Evolutionary conservation across 2,888 invertebrate species (phyloP), one percentile per base, ranked within the genome.

Genomic region (Itoplectis maculator): DNA sequence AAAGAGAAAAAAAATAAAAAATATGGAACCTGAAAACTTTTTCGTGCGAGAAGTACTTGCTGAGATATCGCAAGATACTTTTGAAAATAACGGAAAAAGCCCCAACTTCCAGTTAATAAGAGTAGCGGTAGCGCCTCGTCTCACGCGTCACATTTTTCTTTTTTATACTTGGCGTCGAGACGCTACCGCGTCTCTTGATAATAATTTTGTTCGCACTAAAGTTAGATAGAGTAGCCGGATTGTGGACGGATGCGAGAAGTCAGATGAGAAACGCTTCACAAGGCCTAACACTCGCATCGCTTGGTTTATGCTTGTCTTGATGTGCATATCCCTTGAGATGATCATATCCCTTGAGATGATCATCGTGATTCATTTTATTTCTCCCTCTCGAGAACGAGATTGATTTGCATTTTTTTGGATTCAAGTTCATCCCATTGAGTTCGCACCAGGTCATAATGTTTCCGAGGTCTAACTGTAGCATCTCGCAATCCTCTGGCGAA

Each of bases 211-310:
- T 2, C 29, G 29, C 29, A 29, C 29, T 29, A 29, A 13, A 45
- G 49, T 49, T 18, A 49, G 15, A 15, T 49, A 49, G 15, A 49
- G 49, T 5, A 49, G 7, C 1, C 15, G 49, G 35, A 59, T 59
- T 1, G 35, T 35, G 5, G 35, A 13, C 13, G n/a, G 59, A 35
- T 15, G 59, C 13, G n/a, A 35, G 13, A 59, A 59, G 2, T 59
- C 59, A 15, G n/a, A 8, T 11, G 59, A n/a, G n/a, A 59, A 59
- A 1, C 35, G 59, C n/a, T 59, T 59, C 2, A 59, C 59, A 11
- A 59, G n/a, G 3, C 59, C 59, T 3, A 59, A 1, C n/a, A 59
- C 59, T 35, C 35, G 13, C 6, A 35, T 6, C 6, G 35, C 29
- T 35, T 59, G 59, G 59, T 11, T 59, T 13, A 35, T n/a, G 15